Base-by-base conservation (phyloP, 2,797 vertebrate genomes). In the Sebastes hubbsi region DNA sequence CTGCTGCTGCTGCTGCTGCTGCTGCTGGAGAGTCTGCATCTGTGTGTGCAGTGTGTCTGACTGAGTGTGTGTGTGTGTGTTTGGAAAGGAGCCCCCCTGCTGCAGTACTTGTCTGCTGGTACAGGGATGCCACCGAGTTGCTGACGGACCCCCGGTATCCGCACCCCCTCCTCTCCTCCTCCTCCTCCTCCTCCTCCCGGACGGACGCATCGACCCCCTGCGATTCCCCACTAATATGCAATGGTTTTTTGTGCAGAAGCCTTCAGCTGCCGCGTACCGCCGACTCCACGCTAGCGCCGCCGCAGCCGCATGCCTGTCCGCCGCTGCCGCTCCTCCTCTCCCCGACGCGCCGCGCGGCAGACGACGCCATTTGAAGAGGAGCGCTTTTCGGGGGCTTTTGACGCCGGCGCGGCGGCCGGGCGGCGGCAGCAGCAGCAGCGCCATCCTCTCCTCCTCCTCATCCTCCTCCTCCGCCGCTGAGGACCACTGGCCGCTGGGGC, bases 191-290 rank as follows among this genome's bases (percentile, higher is more conserved):
- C 74, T 49, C 25, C 61, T 54, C 55, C 75, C 72, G 67, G 85
- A 92, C 91, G 77, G 88, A 90, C 90, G 42, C 91, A 87, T 69
- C 83, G 88, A 87, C 85, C 90, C 90, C 88, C 89, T 84, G 89
- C 84, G 27, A 78, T 81, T 88, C 89, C 36, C 80, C 95, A 97
- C 96, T 97, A 92, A 95, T 96, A 96, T 97, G 97, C 96, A 96
- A 98, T 98, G 97, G 94, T 97, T 96, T 96, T 96, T 95, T 96
- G 97, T 95, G 94, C 92, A 97, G 96, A 96, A 96, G 97, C 96
- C 96, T 94, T 87, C 91, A 89, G 92, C 91, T 67, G 94, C 91
- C 95, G 95, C 96, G 95, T 94, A 96, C 95, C 94, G 91, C 96
- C 94, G 96, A 96, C 95, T 95, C 93, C 95, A 84, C 96, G 92